These are phyloP conservation scores for Gadus chalcogrammus DNA, from an alignment of 2,113 vertebrate species.

Conservation along the genomic window DNA sequence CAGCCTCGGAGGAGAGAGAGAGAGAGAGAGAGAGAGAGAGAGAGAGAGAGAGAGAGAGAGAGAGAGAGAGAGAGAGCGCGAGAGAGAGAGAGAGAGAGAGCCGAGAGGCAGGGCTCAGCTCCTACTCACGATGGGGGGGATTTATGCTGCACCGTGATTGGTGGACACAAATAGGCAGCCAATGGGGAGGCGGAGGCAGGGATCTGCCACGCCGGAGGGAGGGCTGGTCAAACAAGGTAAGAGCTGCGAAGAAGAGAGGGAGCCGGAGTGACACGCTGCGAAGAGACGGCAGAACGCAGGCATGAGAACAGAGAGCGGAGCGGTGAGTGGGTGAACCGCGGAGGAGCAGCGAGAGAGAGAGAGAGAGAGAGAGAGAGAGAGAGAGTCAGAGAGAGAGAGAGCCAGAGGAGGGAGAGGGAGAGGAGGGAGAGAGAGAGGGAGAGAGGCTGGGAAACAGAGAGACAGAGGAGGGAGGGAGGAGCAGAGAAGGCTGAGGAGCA, in stretches of 20 bases:
- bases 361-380: conserved; percentile 7
- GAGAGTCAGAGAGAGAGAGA: conserved; percentile 32
- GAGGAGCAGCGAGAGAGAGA: conserved; percentile 21
- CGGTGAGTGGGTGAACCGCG: conserved; percentile 33
- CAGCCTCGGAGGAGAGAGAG: conserved; percentile 6
- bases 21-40: conserved; percentile 32
- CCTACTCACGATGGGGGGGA: conserved; percentile 43
- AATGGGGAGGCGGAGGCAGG: conserved; percentile 55
- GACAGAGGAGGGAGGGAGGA: conserved; percentile 38
- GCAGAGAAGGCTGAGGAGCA: conserved; percentile 15
- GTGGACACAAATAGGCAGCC: conserved; percentile 74
- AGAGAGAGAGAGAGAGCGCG: conserved; percentile 21
- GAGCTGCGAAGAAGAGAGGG: conserved; percentile 62
- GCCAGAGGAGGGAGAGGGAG: too few relatives aligned
- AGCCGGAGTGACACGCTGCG: conserved; percentile 58
- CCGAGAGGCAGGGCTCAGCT: conserved; percentile 42
- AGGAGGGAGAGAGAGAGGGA: too few relatives aligned
- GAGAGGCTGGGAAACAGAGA: conserved; percentile 28
- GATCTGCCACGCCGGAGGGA: conserved; percentile 57
- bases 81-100: conserved; percentile 10
- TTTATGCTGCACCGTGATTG: conserved; percentile 53
- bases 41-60: conserved; percentile 35
- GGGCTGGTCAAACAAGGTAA: conserved; percentile 57
- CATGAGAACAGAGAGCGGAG: conserved; percentile 28
- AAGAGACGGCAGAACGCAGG: conserved; percentile 22